A percentile compares a stretch with the other conserved stretches of the same genome.
Evolutionary conservation across 2,888 invertebrate species (phyloP).

Genomic region (Ormyrus nitidulus): DNA sequence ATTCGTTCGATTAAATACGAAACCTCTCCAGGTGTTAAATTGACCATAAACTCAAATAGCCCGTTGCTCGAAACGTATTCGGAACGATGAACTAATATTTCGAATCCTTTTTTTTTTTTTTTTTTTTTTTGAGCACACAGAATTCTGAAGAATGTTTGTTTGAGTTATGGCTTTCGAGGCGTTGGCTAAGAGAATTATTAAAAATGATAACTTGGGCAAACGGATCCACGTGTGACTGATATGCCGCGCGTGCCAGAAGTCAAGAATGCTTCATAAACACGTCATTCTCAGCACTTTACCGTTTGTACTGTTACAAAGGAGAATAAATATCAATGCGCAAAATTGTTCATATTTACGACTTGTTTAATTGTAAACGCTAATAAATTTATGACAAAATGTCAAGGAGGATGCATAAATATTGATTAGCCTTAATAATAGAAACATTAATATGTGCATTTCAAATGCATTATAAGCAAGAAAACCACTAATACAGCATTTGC

Average conservation of each 20-base stretch:
- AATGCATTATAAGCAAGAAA: no score
- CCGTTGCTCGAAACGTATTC: neutral
- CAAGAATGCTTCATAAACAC: neutral
- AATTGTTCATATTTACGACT: no score
- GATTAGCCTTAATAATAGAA: no score
- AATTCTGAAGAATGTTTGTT: constrained; percentile 14
- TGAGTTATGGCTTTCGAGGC: constrained; percentile 28
- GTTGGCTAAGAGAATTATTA: constrained; percentile 39
- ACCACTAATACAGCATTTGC: no score
- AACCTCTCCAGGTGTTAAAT: constrained; percentile 21
- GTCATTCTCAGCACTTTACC: no score
- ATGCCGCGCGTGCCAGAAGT: constrained; percentile 12
- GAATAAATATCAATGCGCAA: no score
- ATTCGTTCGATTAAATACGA: neutral
- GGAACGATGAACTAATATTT: constrained; percentile 29
- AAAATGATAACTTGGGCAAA: constrained; percentile 42
- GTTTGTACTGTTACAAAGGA: no score
- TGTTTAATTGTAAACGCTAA: no score
- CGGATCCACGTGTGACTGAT: neutral
- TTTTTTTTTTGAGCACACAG: neutral
- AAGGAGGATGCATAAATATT: no score
- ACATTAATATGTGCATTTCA: no score
- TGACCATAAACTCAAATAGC: neutral
- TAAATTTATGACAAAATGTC: no score
- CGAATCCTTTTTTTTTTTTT: neutral